Conservation (phyloP, 2,888 invertebrate genomes). For the Leptopilina syphax region DNA sequence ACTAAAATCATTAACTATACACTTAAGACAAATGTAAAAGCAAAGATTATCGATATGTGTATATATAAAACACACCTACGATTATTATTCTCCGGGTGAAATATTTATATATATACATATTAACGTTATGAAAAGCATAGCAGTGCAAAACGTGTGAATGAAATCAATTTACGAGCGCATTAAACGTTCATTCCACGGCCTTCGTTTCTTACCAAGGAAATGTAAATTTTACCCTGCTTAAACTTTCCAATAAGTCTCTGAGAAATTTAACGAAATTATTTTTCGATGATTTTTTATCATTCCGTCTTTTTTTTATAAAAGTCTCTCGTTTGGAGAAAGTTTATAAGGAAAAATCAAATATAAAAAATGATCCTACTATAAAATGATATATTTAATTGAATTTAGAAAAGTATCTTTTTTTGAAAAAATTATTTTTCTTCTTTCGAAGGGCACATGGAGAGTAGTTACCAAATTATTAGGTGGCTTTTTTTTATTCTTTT, state of each 20-base stretch:
- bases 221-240: conserved; percentile 4
- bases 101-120: background rate
- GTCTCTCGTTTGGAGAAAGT: background rate
- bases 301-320: background rate
- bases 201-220: conserved; percentile 7
- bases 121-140: background rate
- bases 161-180: conserved; percentile 10
- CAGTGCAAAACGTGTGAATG: conserved; percentile 11
- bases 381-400: too few species aligned
- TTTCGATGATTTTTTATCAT: conserved; percentile 5
- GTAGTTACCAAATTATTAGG: too few species aligned
- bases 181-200: conserved; percentile 6
- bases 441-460: too few species aligned
- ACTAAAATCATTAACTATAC: too few species aligned
- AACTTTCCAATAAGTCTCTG: conserved; percentile 9
- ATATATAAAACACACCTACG: too few species aligned
- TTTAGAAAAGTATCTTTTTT: too few species aligned
- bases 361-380: too few species aligned
- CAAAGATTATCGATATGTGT: too few species aligned
- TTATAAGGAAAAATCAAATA: too few species aligned
- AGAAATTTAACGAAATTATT: conserved; percentile 9
- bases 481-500: too few species aligned
- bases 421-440: too few species aligned
- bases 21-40: too few species aligned
- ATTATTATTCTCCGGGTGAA: background rate